phyloP scores from a whole-genome alignment of 2,797 vertebrate species.

The Danionella dracula region DNA sequence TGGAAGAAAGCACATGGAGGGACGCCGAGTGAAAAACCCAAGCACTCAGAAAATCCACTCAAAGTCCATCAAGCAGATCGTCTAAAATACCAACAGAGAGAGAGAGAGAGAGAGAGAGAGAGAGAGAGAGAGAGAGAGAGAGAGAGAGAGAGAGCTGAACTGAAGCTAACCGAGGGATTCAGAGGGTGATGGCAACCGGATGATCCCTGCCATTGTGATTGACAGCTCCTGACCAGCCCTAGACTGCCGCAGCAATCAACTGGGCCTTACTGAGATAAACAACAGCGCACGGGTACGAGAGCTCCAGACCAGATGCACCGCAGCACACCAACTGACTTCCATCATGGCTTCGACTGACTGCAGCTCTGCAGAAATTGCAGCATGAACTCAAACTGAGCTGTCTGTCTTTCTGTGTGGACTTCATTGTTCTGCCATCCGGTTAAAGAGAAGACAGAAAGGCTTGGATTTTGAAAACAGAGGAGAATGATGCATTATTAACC shows the following conservation, averaged over 20 bases:
- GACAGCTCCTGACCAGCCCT: constrained; percentile 74
- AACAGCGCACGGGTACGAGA: constrained; percentile 60
- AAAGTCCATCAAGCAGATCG: constrained; percentile 36
- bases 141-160: constrained; percentile 46
- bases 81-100: constrained; percentile 46
- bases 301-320: constrained; percentile 72
- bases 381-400: constrained; percentile 60
- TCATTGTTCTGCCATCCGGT: constrained; percentile 54
- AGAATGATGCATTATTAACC: not conserved
- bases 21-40: constrained; percentile 21
- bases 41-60: constrained; percentile 23
- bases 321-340: constrained; percentile 54
- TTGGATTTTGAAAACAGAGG: constrained; percentile 4
- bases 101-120: constrained; percentile 53
- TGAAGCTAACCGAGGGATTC: constrained; percentile 25
- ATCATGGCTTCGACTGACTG: constrained; percentile 74
- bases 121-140: constrained; percentile 53
- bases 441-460: constrained; percentile 33
- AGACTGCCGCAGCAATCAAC: constrained; percentile 74
- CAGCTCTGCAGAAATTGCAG: constrained; percentile 66
- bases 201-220: constrained; percentile 77
- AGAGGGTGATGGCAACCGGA: constrained; percentile 66
- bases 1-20: too few relatives aligned
- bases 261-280: constrained; percentile 81
- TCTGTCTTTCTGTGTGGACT: constrained; percentile 48